These are phyloP conservation scores for Mus musculus DNA, from an alignment of 2,113 vertebrate genomes.

Conservation along the genomic window DNA sequence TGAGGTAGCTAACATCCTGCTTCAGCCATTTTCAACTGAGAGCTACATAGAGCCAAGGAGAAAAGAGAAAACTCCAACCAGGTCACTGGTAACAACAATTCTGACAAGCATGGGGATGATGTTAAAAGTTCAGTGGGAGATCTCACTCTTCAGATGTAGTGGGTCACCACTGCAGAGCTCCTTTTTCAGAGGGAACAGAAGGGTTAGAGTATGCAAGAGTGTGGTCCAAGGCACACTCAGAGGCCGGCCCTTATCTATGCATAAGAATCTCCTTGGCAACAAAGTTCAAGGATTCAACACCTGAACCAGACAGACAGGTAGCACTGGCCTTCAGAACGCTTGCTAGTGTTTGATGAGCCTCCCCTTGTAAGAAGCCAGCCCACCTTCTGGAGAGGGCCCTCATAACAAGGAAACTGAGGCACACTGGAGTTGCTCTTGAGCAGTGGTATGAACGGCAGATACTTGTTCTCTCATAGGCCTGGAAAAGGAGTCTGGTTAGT, in stretches of 20 bases:
- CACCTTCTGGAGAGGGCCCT: background rate
- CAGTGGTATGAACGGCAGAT: background rate
- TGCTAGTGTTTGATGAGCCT: background rate
- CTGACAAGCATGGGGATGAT: background rate
- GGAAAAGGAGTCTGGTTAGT: background rate
- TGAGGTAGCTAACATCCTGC: background rate
- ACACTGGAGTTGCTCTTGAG: background rate
- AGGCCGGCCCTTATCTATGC: background rate
- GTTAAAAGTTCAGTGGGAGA: background rate
- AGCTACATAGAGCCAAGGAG: background rate
- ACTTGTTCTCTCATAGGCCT: background rate
- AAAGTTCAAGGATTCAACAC: background rate
- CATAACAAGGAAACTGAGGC: too few species aligned
- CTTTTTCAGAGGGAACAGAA: background rate
- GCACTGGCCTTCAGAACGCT: background rate
- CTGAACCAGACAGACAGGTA: background rate
- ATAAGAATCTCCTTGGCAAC: background rate
- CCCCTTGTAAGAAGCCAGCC: background rate
- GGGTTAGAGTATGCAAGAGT: rapidly evolving
- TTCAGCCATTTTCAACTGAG: background rate
- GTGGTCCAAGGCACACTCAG: background rate
- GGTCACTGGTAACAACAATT: background rate
- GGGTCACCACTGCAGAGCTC: background rate
- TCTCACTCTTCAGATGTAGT: background rate
- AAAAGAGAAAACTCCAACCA: background rate